A percentile compares a stretch with the other conserved stretches of the same genome.
Conservation (phyloP, 2,797 vertebrate species). For the Chrysocyon brachyurus region DNA sequence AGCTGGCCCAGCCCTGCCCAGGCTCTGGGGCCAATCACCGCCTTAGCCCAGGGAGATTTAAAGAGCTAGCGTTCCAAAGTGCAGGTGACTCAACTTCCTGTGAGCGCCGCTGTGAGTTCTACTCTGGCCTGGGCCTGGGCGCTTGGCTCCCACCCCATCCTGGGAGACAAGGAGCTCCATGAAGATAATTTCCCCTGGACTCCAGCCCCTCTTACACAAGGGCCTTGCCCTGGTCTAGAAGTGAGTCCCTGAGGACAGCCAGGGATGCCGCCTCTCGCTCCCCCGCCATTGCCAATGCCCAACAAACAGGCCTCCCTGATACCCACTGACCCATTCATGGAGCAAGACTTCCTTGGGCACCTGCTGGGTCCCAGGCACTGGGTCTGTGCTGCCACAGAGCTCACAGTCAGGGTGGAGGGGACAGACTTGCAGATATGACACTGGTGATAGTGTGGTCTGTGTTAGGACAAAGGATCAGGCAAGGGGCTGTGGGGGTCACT, state of each 20-base stretch:
- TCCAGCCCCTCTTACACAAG: not conserved
- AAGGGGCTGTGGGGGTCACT: too few species aligned
- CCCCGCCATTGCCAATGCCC: not conserved
- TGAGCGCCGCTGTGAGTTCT: not conserved
- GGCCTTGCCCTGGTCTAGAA: not conserved
- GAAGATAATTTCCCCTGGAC: not conserved
- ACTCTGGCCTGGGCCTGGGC: not conserved
- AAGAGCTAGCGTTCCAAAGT: constrained; percentile 24
- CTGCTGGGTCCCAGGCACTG: fast-evolving
- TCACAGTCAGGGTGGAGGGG: not conserved
- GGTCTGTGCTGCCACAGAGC: not conserved
- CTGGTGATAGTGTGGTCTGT: not conserved
- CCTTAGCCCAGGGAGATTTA: constrained; percentile 50
- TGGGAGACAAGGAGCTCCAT: fast-evolving
- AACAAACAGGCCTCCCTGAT: not conserved
- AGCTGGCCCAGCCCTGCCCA: constrained; percentile 71
- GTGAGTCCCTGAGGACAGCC: not conserved
- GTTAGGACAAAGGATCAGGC: not conserved
- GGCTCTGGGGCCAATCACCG: not conserved
- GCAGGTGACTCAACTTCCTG: not conserved
- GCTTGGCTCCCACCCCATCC: not conserved
- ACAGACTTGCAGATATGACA: too few species aligned
- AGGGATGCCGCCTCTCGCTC: not conserved
- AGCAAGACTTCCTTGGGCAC: not conserved
- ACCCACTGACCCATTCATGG: not conserved